Percentiles rank a stretch among this genome's conserved stretches.
phyloP scores from a whole-genome alignment of 53 echinoderm and acorn worm genomes.

The Crossaster papposus region DNA sequence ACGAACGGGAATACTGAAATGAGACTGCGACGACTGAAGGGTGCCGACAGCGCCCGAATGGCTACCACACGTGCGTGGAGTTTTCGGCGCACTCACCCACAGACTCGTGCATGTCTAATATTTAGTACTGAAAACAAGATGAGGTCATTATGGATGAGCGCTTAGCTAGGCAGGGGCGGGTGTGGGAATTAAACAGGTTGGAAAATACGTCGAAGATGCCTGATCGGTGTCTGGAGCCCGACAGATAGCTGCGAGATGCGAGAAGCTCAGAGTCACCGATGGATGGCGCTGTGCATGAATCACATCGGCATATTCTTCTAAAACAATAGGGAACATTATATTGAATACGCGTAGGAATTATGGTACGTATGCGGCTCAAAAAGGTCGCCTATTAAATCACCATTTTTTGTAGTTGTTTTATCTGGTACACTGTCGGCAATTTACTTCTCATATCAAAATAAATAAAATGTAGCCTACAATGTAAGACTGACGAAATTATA shows the following conservation, averaged over 20 bases:
- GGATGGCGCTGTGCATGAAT: background rate
- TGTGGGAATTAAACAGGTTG: background rate
- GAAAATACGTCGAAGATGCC: background rate
- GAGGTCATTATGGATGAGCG: too few relatives aligned
- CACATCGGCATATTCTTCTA: background rate
- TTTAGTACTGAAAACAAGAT: background rate
- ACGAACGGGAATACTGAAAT: background rate
- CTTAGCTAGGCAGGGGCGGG: background rate
- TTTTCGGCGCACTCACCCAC: background rate
- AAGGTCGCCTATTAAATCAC: too few relatives aligned
- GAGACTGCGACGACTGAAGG: background rate
- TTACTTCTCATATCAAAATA: too few relatives aligned
- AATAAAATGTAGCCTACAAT: too few relatives aligned
- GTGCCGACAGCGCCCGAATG: background rate
- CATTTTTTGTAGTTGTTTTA: too few relatives aligned
- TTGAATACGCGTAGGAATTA: too few relatives aligned
- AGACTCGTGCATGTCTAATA: background rate
- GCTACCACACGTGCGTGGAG: background rate
- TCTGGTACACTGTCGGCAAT: too few relatives aligned
- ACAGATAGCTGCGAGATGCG: background rate
- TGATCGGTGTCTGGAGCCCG: background rate
- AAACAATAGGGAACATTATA: too few relatives aligned
- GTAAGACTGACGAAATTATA: too few relatives aligned
- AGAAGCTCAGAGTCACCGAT: background rate
- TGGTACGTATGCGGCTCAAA: too few relatives aligned